Base-by-base conservation (phyloP, 2,113 vertebrate species). In the Stegostoma tigrinum region DNA sequence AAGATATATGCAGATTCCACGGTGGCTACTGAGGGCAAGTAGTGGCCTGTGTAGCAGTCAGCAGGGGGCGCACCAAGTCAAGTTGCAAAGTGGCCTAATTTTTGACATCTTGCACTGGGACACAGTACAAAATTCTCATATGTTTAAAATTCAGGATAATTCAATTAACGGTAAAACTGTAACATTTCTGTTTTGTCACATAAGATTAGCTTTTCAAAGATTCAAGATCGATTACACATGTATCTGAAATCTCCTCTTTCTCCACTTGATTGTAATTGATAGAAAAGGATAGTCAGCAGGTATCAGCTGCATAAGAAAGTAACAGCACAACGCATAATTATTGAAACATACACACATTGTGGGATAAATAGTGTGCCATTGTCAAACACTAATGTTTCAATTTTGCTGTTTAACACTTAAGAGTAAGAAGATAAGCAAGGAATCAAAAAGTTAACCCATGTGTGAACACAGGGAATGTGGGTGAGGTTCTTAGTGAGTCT, bases 51-150 rank as follows among this genome's bases (percentile, higher is more conserved):
- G 94, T 24, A 95, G 5, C 94, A 52, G 94, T 72, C 94, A 95
- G 94, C 42, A 95, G 94, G 68, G 94, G 94, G 67, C 72, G 94
- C 67, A 72, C 23, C 94, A 72, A 68, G 67, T 95, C 67, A 95
- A 72, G 94, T 5, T 95, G 94, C 67, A 52, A 70, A 6, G 67
- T 70, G 38, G 94, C 38, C 38, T 94, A 45, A 68, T 68, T 94
- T 94, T 21, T 68, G 66, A 70, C 67, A 52, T 52, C 5, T 30
- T 70, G 12, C 15, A 52, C 10, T 48, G 27, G 42, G 94, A 27
- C 42, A 30, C 34, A 15, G 66, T 38, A 34, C 94, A 52, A 67
- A 95, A 68, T 17, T 72, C 42, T 72, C 67, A 12, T 14, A 48
- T 30, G 15, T 30, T 72, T 72, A 42, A 95, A 72, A 95, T 72